Percentiles rank a stretch among this genome's conserved stretches.
Evolutionary conservation across 2,888 invertebrate genomes (phyloP).

Genomic region (Ichneumoninae sp.): DNA sequence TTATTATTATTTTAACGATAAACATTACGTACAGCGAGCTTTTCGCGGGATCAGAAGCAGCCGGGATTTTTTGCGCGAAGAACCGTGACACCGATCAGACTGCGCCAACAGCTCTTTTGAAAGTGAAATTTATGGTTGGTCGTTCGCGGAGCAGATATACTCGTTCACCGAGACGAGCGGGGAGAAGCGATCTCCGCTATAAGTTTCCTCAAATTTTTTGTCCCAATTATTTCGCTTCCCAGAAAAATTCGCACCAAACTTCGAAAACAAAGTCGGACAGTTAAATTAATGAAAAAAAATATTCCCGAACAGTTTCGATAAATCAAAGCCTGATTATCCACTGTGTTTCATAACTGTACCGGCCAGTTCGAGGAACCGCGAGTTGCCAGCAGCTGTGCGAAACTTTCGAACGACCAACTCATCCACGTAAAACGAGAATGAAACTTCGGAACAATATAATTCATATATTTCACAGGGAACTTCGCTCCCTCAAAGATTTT

Average conservation of each 20-base stretch:
- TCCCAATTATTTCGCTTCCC: neutral
- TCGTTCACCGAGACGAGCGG: constrained; percentile 1
- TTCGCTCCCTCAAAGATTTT: neutral
- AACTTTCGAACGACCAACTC: constrained; percentile 1
- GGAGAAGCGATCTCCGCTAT: neutral
- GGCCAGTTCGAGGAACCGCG: neutral
- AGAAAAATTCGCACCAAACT: neutral
- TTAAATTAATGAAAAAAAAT: neutral
- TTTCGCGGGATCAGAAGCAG: neutral
- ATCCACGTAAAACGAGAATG: neutral
- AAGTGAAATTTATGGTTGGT: constrained; percentile 37
- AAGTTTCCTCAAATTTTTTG: neutral
- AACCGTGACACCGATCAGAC: constrained; percentile 9
- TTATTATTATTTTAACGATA: neutral
- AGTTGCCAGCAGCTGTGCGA: neutral
- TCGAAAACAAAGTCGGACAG: neutral
- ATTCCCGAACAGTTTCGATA: neutral
- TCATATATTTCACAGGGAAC: neutral
- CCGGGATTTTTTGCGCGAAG: neutral
- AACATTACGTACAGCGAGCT: neutral
- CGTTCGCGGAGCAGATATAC: neutral
- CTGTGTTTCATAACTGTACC: neutral
- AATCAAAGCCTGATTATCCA: neutral
- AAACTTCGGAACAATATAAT: neutral
- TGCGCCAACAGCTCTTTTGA: constrained; percentile 35